Evolutionary conservation across 2,113 vertebrate genomes (phyloP).

Genomic region (Grantiella picta): DNA sequence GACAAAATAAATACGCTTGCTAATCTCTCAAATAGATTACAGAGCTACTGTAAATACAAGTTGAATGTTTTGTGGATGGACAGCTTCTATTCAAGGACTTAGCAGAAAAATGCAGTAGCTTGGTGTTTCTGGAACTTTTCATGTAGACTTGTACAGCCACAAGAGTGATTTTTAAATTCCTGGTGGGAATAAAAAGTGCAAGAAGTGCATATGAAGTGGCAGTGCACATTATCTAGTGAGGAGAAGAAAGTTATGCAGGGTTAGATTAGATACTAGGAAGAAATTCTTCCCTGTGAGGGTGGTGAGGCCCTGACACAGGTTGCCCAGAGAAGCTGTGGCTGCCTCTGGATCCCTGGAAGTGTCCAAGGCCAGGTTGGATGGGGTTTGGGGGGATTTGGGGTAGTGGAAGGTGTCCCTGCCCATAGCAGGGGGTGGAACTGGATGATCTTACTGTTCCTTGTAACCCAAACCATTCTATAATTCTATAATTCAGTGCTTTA

Average conservation of each 20-base stretch:
- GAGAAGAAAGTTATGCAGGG: not conserved
- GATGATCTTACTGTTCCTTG: not conserved
- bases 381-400: not conserved
- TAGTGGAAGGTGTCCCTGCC: not conserved
- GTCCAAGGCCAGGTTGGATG: not conserved
- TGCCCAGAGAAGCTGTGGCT: not conserved
- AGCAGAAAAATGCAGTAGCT: not conserved
- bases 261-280: not conserved
- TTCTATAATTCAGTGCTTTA: not conserved
- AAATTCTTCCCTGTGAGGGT: not conserved
- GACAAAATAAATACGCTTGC: constrained; percentile 42
- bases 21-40: constrained; percentile 38
- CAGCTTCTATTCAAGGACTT: not conserved
- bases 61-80: not conserved
- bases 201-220: not conserved
- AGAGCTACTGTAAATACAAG: constrained; percentile 10
- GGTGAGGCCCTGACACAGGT: not conserved
- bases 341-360: not conserved
- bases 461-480: not conserved
- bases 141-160: not conserved
- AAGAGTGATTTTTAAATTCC: not conserved
- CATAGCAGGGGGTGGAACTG: not conserved
- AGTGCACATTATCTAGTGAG: not conserved
- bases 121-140: not conserved
- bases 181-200: not conserved